Conservation (phyloP, 1,140 invertebrate species). For the Drosophila aff. region DNA sequence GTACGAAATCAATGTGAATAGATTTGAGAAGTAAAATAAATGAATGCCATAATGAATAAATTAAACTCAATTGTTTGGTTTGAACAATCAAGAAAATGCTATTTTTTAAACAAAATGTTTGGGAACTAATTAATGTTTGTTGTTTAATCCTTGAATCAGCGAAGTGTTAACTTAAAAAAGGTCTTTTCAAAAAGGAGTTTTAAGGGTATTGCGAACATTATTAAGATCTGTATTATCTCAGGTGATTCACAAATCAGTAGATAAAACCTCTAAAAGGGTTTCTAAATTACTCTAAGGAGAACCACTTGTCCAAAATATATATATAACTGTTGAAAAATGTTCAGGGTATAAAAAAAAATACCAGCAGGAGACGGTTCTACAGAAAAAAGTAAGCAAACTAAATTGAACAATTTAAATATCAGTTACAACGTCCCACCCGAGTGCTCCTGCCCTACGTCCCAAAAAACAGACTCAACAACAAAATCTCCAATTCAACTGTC, state of each 20-base stretch:
- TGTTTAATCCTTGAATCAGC: neutral
- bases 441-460: neutral
- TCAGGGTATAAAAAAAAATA: neutral
- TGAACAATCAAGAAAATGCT: neutral
- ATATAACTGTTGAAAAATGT: neutral
- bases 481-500: slow-evolving; percentile 39
- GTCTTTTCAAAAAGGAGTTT: neutral
- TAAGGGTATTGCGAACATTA: too few species aligned
- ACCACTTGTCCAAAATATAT: neutral
- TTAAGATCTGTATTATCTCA: too few species aligned
- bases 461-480: slow-evolving; percentile 31
- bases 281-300: neutral
- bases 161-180: neutral
- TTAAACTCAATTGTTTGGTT: neutral
- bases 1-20: neutral
- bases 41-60: neutral
- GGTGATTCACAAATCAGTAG: too few species aligned
- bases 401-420: slow-evolving; percentile 59
- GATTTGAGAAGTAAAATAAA: neutral
- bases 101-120: neutral
- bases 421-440: slow-evolving; percentile 37
- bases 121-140: neutral
- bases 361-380: neutral
- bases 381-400: slow-evolving; percentile 25
- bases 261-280: too few species aligned